Percentiles rank a stretch among this genome's conserved stretches.
Evolutionary conservation across 2,797 vertebrate species (phyloP).

Genomic region (Dallia pectoralis): DNA sequence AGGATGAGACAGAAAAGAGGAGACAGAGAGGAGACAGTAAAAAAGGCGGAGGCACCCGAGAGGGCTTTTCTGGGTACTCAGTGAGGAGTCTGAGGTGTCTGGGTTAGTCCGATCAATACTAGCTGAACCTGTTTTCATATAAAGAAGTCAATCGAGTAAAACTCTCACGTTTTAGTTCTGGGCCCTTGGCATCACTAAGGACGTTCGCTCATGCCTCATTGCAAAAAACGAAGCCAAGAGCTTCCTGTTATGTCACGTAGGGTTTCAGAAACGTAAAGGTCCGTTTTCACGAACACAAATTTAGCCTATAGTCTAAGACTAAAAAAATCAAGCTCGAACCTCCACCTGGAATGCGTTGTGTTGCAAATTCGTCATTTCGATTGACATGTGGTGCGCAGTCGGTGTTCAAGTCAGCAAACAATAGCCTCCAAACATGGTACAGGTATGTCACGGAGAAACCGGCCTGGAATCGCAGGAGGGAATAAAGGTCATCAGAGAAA

Average conservation of each 20-base stretch:
- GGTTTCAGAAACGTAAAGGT: neutral
- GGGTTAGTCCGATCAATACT: conserved; percentile 15
- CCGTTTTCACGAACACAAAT: neutral
- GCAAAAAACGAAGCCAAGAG: neutral
- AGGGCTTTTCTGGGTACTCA: conserved; percentile 5
- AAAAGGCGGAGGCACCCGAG: neutral
- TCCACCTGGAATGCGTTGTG: neutral
- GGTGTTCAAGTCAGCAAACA: neutral
- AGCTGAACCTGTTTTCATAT: conserved; percentile 22
- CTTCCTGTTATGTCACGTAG: neutral
- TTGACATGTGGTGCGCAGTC: neutral
- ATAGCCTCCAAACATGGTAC: neutral
- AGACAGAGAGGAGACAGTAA: neutral
- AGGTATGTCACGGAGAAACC: neutral
- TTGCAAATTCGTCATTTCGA: neutral
- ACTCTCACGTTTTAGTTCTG: conserved; percentile 2
- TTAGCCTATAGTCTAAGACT: no score
- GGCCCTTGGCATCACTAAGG: neutral
- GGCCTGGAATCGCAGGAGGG: neutral
- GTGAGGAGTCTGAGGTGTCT: neutral
- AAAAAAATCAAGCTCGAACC: no score
- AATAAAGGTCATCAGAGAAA: neutral
- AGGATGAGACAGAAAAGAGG: neutral
- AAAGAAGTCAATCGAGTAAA: conserved; percentile 23
- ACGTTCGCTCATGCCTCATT: neutral